These are phyloP conservation scores for Pantelozetes paolii DNA, from an alignment of 2,888 invertebrate species.

Conservation along the genomic window DNA sequence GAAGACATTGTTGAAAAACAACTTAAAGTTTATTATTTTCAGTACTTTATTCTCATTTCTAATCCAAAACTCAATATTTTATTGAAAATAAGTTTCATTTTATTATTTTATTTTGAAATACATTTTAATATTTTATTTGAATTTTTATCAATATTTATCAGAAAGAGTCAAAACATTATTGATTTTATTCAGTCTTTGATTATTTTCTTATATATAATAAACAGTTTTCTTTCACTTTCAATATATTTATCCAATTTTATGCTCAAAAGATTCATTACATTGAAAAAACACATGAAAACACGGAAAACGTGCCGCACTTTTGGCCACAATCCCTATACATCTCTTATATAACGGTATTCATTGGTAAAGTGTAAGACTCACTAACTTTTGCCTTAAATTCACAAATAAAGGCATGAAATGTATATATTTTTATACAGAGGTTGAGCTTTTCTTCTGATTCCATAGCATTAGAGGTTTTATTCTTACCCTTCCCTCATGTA, in stretches of 20 bases:
- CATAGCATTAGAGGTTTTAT: neutral
- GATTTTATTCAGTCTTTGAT: slow-evolving; percentile 17
- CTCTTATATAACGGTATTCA: slow-evolving; percentile 2
- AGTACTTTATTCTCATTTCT: no score
- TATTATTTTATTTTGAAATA: no score
- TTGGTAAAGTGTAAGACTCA: neutral
- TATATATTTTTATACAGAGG: neutral
- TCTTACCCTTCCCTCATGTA: no score
- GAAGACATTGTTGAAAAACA: no score
- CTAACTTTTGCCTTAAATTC: neutral
- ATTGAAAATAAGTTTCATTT: no score
- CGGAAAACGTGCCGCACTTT: slow-evolving; percentile 12
- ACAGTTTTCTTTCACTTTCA: neutral
- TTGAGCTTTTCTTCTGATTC: neutral
- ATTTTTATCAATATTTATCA: no score
- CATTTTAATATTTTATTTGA: no score
- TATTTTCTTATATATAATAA: slow-evolving; percentile 24
- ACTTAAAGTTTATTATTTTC: no score
- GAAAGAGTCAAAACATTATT: neutral
- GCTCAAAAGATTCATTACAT: slow-evolving; percentile 25
- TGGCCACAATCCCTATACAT: neutral
- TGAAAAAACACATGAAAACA: slow-evolving; percentile 20
- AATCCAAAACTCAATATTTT: no score
- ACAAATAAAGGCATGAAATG: neutral
- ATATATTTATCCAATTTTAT: neutral